Base-by-base conservation (phyloP, 2,888 invertebrate species). In the Macroteleia sp. region DNA sequence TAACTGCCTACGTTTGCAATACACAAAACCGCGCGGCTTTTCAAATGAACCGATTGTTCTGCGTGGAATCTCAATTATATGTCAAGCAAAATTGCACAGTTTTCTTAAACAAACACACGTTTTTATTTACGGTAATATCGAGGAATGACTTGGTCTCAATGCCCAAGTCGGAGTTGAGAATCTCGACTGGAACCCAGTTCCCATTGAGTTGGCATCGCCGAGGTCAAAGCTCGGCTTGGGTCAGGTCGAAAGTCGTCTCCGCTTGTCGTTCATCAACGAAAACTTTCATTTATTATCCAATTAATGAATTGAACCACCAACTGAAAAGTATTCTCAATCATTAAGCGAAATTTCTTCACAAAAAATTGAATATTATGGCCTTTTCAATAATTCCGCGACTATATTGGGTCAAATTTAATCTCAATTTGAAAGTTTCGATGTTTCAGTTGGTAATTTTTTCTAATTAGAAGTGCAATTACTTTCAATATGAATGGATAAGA, bases 171-270 rank as follows among this genome's bases (percentile, higher is more conserved):
- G 2, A 16, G 56, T 75, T 82, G 84, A 82, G 82, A 83, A 83
- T 73, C 74, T 80, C 77, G 82, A 44, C 59, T 71, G 75, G 28
- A 30, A 30, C 30, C 8, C 32, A 32, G 81, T 82, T 85, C 83
- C 79, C 83, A 83, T 83, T 84, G 83, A 48, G 79, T 52, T 36
- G 30, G 80, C 70, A 81, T 75, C 30, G 66, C 71, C 62, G 76
- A 66, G 82, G 82, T 85, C 81, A 77, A 69, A 80, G 79, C 76
- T 81, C 82, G 80, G 75, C 80, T 75, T 80, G 73, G 83, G 81
- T 83, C 81, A 79, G 83, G 83, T 81, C 83, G 75, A 83, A 84
- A 83, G 79, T 79, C 84, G 74, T 77, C 79, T 78, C 79, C 79
- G 50, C 42, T 41, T 77, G 81, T 81, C 77, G 70, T 82, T 84